Evolutionary conservation across 1,140 invertebrate genomes (phyloP), one percentile per base, ranked within the genome.

Genomic region (Orussus abietinus): DNA sequence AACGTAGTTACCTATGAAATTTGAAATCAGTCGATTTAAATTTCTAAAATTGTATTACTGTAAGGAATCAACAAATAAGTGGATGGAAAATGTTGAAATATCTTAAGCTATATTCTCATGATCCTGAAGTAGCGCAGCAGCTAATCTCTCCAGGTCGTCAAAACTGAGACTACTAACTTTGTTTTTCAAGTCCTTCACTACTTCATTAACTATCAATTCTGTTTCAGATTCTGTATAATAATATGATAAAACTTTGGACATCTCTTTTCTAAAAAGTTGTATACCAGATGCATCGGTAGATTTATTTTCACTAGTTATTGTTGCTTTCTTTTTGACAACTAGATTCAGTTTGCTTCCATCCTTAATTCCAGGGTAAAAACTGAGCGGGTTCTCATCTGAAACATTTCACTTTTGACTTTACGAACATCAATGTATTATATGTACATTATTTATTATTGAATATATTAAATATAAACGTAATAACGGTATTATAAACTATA

Each of bases 61-160:
- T 18, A 19, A 17, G 5, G 21, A 20, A 36, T 36, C 21, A 10
- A 20, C 10, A 36, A 36, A 20, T 19, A 10, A 14, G 14, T 33
- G 31, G 14, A 11, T 33, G 31, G n/a, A 33, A 33, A 14, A 9
- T 33, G 9, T 33, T 14, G 2, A 33, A 33, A 12, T 33, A 11
- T 14, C 14, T 51, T 41, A 67, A 49, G 47, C 51, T 55, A 55
- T 33, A 38, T 55, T 66, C 35, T 74, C 69, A 55, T 73, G 66
- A 51, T 75, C 71, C 35, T 72, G 67, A 13, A 71, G 47, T 13
- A 73, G 42, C 13, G 66, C 66, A 4, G 71, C 74, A 2, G 72
- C 72, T 56, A 75, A 54, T 64, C 69, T 64, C 44, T 75, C 72
- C 49, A 75, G 37, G 41, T 75, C 72, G 34, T 74, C 71, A 20